Base-by-base conservation (phyloP, 64 coral and sea anemone species). In the Dendrophyllia cribrosa region DNA sequence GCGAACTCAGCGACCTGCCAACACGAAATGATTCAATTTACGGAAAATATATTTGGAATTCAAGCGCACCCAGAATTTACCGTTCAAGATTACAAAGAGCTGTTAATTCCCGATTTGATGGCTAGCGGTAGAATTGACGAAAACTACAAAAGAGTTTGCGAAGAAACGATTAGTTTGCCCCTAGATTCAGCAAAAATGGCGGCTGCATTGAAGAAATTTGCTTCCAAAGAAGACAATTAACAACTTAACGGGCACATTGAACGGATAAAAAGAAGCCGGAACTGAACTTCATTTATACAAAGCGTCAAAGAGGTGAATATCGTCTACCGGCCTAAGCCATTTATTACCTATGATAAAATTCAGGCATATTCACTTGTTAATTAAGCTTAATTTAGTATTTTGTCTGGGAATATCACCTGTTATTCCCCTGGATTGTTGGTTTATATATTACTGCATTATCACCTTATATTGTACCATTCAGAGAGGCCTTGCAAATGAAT, bases 1-100 rank as follows among this genome's bases (percentile, higher is more conserved):
- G 93, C 96, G 7, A 95, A 79, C 22, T 98, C 93, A 10, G 5
- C 78, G 13, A 86, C 93, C 1, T 98, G 96, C 59, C 60, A 95
- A 13, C 74, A 94, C 45, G 87, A 96, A 75, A 49, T 96, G 19
- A 87, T 96, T 12, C 78, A 90, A 53, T 93, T 93, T 53, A 58
- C 86, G 8, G 74, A 91, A 12, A 78, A 74, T 23, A 91, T 94
- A 15, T 24, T 96, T 3, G 95, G 91, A 3, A 52, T 96, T 13
- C 95, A 96, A 64, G 71, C 72, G 9, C 95, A 96, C 70, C 92
- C 92, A 70, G 92, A 93, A 70, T 59, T 93, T 58, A 70, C 7
- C 44, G 24, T 64, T 20, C 50, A 81, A 19, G 86, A 94, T 63
- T 68, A 72, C 15, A 59, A 80, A 46, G 43, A 83, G 12, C 20